phyloP scores from a whole-genome alignment of 2,888 invertebrate genomes.

The Eristalis tenax region DNA sequence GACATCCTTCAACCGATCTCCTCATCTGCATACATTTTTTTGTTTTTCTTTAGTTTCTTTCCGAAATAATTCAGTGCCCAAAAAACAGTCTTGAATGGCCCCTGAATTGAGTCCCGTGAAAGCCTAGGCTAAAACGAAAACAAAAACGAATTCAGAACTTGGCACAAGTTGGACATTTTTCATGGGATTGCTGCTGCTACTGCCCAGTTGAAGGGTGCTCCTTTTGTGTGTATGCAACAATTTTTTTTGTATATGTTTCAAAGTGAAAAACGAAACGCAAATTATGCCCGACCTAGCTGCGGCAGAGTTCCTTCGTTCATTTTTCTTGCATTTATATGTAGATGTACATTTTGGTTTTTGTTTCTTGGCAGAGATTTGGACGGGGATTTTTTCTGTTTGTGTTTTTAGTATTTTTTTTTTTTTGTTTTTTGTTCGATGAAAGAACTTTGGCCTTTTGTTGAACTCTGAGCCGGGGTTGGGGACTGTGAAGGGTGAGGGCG shows the following conservation, averaged over 20 bases:
- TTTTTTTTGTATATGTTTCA: background rate
- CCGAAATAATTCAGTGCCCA: background rate
- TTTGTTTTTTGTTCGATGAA: background rate
- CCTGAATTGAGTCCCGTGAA: background rate
- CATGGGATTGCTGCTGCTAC: conserved; percentile 8
- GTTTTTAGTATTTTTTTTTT: background rate
- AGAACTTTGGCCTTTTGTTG: conserved; percentile 29
- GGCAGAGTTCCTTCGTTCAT: background rate
- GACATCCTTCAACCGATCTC: background rate
- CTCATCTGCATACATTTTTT: background rate
- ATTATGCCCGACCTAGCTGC: conserved; percentile 25
- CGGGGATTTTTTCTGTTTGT: background rate
- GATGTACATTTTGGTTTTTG: background rate
- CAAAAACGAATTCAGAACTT: conserved; percentile 1
- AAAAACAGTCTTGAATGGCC: background rate
- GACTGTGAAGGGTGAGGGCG: background rate
- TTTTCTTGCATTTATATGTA: background rate
- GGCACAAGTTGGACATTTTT: conserved; percentile 10
- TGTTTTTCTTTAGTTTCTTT: background rate
- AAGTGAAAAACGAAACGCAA: conserved; percentile 15
- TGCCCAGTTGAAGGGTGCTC: conserved; percentile 30
- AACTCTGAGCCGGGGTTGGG: background rate
- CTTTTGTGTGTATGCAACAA: conserved; percentile 28
- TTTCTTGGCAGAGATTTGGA: conserved; percentile 35
- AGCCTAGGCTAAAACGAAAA: background rate